Evolutionary conservation across 2,113 vertebrate genomes (phyloP), one percentile per base, ranked within the genome.

Genomic region (Orycteropus afer): DNA sequence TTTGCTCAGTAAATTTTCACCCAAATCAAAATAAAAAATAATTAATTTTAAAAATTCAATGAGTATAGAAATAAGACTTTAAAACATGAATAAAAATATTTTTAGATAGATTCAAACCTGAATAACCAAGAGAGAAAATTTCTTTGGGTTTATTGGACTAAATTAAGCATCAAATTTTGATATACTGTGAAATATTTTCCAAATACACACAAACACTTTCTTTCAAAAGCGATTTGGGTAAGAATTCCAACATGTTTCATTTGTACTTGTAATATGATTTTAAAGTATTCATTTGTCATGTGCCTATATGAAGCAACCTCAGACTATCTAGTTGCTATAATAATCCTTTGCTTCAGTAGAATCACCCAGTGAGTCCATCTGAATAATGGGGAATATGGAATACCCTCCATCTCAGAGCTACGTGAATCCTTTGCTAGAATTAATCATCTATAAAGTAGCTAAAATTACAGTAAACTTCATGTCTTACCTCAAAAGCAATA

Each of bases 271-370:
- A 93, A 94, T 93, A 79, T 85, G 42, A 95, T 93, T 97, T 71
- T 85, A 59, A 59, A 73, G 20, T 67, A 96, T 82, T 65, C 82
- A 91, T 53, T 93, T 78, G 96, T 97, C 96, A 93, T 51, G 76
- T 37, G 59, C 13, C 49, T 86, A 63, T 81, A 57, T 74, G 63
- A 82, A 92, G 65, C 95, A 3, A 23, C 49, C 53, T 47, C 5
- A 13, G 7, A 85, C 15, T 63, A 45, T 73, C 3, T 0, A 88
- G 59, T 25, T 86, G 25, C 71, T 86, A 40, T 77, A 88, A 93
- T 91, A 95, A 97, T 94, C 92, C 42, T 92, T 84, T 94, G 74
- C 40, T 91, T 49, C 84, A 93, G 90, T 15, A 95, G 84, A 97
- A 86, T 77, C 86, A 59, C 69, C 84, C 78, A 92, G 94, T 74